Evolutionary conservation across 2,113 vertebrate species (phyloP).

Genomic region (Stigmatopora argus): DNA sequence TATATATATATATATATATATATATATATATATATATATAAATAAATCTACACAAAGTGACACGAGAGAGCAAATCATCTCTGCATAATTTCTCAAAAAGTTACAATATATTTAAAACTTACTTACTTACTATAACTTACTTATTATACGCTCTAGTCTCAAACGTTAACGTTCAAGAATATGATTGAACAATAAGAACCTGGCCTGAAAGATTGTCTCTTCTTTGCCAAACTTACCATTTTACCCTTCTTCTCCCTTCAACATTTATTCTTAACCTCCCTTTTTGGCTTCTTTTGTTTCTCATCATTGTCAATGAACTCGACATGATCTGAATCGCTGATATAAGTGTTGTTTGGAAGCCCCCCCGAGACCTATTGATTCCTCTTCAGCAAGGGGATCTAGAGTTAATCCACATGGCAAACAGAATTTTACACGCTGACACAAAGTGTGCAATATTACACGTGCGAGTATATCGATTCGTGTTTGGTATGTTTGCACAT

Average conservation of each 20-base stretch:
- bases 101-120: too few species aligned
- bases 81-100: too few species aligned
- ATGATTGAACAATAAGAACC: too few species aligned
- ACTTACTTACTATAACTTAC: too few species aligned
- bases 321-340: conserved; percentile 52
- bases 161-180: background rate
- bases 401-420: conserved; percentile 44
- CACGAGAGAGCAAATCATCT: too few species aligned
- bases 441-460: background rate
- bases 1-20: too few species aligned
- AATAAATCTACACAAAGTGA: too few species aligned
- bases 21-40: too few species aligned
- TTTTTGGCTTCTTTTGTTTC: conserved; percentile 17
- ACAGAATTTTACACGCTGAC: conserved; percentile 5
- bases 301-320: conserved; percentile 39
- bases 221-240: background rate
- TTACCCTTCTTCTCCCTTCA: background rate
- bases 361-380: conserved; percentile 52
- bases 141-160: background rate
- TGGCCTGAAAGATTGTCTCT: background rate
- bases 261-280: conserved; percentile 8
- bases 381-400: conserved; percentile 50
- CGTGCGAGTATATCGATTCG: background rate
- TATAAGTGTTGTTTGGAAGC: conserved; percentile 45
- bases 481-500: background rate